Percentiles rank a stretch among this genome's conserved stretches.
Conservation (phyloP, 37 sponge, comb jelly and placozoan species). For the Halisarca cf. caerulea region DNA sequence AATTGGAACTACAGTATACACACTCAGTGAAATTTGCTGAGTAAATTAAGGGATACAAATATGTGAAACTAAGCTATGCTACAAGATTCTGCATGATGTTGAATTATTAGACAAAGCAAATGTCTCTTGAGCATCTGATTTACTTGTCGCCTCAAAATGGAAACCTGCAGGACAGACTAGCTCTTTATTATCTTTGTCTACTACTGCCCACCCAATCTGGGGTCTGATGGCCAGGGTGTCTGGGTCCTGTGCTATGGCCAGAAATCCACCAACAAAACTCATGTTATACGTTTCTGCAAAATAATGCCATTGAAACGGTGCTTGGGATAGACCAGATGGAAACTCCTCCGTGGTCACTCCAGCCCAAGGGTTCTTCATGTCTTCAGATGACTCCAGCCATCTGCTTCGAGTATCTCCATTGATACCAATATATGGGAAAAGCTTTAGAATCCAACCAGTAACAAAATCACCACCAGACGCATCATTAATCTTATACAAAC, state of each 20-base stretch:
- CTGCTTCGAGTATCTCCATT: neutral
- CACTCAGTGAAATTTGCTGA: no score
- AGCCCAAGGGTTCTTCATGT: neutral
- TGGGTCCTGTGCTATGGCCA: conserved; percentile 44
- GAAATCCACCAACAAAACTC: conserved; percentile 62
- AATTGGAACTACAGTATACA: no score
- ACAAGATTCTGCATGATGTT: no score
- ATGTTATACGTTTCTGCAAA: conserved; percentile 3
- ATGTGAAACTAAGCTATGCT: no score
- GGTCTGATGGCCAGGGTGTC: conserved; percentile 39
- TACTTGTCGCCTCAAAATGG: no score
- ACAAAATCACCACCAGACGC: conserved; percentile 40
- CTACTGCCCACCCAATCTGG: conserved; percentile 67
- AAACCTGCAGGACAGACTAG: no score
- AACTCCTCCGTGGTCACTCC: conserved; percentile 11
- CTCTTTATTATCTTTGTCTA: neutral
- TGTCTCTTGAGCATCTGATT: no score
- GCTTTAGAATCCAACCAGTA: conserved; percentile 48
- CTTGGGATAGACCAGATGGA: conserved; percentile 34
- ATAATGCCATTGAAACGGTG: conserved; percentile 51
- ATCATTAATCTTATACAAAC: conserved; percentile 39
- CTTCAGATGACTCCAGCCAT: conserved; percentile 1
- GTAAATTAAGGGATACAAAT: no score
- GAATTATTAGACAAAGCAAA: no score
- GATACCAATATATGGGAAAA: conserved; percentile 43